These are phyloP conservation scores for Apamea anceps DNA, from an alignment of 2,888 invertebrate genomes.

Conservation along the genomic window DNA sequence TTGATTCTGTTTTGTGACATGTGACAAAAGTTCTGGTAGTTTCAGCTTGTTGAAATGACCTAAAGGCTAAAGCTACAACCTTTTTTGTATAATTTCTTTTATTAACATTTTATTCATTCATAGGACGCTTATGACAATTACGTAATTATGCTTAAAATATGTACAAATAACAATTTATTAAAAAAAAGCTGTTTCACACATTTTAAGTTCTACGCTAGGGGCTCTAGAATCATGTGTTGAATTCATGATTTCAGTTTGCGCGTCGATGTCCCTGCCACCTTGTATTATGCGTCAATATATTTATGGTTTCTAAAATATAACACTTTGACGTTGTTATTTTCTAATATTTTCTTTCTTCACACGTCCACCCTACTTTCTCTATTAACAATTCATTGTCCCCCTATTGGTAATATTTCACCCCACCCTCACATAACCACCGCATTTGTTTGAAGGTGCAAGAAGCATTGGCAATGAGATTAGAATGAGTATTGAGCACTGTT, in stretches of 20 bases:
- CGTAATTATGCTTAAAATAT: too few relatives aligned
- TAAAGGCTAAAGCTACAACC: neutral
- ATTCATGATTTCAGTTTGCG: too few relatives aligned
- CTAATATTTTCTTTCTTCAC: neutral
- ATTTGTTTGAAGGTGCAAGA: constrained; percentile 71
- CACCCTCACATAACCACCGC: constrained; percentile 66
- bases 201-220: too few relatives aligned
- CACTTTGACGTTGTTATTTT: neutral
- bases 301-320: too few relatives aligned
- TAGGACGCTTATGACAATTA: too few relatives aligned
- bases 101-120: too few relatives aligned
- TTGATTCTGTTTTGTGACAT: neutral
- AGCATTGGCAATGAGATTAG: constrained; percentile 72
- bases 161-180: too few relatives aligned
- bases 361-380: constrained; percentile 32
- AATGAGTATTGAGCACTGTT: constrained; percentile 78
- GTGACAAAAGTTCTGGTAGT: neutral
- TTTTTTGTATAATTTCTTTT: neutral
- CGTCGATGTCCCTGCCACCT: too few relatives aligned
- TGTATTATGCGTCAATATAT: too few relatives aligned
- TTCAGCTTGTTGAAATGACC: neutral
- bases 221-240: too few relatives aligned
- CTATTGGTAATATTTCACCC: constrained; percentile 67
- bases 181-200: too few relatives aligned
- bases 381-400: constrained; percentile 48